These are phyloP conservation scores for Aphidius colemani DNA, from an alignment of 2,888 invertebrate genomes.

Conservation along the genomic window DNA sequence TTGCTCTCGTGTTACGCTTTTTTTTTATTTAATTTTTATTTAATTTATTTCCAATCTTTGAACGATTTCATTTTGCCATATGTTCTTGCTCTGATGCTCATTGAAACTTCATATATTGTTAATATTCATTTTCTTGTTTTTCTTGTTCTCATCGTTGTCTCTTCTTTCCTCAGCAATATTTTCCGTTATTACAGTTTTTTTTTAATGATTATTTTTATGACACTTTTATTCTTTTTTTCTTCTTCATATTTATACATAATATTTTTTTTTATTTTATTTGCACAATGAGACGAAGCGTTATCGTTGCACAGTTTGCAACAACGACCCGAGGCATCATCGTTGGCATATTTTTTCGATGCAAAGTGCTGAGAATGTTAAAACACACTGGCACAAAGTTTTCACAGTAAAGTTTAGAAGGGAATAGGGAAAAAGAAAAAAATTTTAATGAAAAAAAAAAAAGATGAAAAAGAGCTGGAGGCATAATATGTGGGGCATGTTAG, in stretches of 20 bases:
- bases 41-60: background rate
- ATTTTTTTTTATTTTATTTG: background rate
- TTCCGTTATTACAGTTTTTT: background rate
- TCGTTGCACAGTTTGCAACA: constrained; percentile 15
- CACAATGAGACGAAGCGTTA: constrained; percentile 3
- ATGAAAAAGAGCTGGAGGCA: constrained; percentile 4
- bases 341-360: constrained; percentile 25
- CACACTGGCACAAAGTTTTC: constrained; percentile 20
- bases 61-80: too few species aligned
- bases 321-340: background rate
- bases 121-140: too few species aligned
- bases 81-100: too few species aligned
- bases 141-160: too few species aligned
- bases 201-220: constrained; percentile 8
- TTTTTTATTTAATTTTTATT: background rate
- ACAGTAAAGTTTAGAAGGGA: background rate
- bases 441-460: background rate
- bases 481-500: constrained; percentile 18
- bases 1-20: background rate
- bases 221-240: constrained; percentile 1
- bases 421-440: background rate
- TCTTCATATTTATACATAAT: background rate
- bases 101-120: too few species aligned
- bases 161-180: too few species aligned
- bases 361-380: constrained; percentile 45